These are phyloP conservation scores for Ooceraea biroi DNA, from an alignment of 1,140 invertebrate genomes.

Conservation along the genomic window DNA sequence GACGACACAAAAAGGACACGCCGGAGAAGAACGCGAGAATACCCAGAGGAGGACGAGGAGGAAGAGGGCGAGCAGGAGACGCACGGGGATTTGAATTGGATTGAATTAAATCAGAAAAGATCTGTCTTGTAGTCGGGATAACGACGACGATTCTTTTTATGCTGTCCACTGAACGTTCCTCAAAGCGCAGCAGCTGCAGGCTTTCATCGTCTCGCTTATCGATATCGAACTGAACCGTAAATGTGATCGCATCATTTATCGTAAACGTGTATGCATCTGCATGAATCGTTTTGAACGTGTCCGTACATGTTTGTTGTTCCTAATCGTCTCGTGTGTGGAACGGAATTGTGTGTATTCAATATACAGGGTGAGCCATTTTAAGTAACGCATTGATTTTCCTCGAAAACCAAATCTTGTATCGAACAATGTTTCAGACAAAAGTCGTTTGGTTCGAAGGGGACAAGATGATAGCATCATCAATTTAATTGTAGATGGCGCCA, in stretches of 20 bases:
- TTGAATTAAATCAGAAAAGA: constrained; percentile 55
- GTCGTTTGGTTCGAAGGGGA: too few relatives aligned
- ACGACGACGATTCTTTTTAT: constrained; percentile 5
- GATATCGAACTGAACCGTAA: background rate
- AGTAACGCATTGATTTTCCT: too few relatives aligned
- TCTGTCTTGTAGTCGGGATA: background rate
- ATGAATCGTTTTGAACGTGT: constrained; percentile 10
- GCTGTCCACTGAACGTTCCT: background rate
- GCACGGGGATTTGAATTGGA: constrained; percentile 39
- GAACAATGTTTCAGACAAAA: too few relatives aligned
- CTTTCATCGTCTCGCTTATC: constrained; percentile 16
- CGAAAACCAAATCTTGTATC: too few relatives aligned
- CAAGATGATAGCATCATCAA: too few relatives aligned
- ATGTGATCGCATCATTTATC: background rate
- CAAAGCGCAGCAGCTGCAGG: background rate
- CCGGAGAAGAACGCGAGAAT: background rate
- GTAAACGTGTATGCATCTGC: background rate
- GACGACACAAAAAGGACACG: constrained; percentile 16
- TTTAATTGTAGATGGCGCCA: too few relatives aligned
- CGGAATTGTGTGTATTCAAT: too few relatives aligned
- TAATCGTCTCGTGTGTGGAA: too few relatives aligned
- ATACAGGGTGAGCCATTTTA: too few relatives aligned
- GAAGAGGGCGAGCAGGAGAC: background rate
- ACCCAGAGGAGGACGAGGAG: background rate
- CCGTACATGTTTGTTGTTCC: background rate